A percentile compares a stretch with the other conserved stretches of the same genome.
Evolutionary conservation across 2,113 vertebrate species (phyloP).

Genomic region (Rhombomys opimus): DNA sequence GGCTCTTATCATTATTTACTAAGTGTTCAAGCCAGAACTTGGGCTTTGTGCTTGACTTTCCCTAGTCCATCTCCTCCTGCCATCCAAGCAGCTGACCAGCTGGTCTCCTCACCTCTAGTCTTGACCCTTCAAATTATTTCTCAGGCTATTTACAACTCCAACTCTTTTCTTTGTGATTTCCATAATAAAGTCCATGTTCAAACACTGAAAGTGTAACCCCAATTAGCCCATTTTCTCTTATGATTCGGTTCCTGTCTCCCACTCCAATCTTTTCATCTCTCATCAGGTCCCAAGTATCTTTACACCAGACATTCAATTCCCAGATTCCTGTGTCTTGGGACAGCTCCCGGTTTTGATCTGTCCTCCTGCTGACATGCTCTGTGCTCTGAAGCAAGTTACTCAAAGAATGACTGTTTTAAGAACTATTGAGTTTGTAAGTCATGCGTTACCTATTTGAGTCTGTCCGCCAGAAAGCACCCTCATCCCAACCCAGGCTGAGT

Average conservation of each 20-base stretch:
- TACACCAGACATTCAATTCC: neutral
- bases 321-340: neutral
- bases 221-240: neutral
- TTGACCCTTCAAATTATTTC: neutral
- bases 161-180: neutral
- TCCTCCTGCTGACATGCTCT: neutral
- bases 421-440: neutral
- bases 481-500: neutral
- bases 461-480: neutral
- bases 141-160: neutral
- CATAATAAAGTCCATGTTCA: constrained; percentile 4
- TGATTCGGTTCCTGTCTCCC: neutral
- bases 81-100: neutral
- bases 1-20: neutral
- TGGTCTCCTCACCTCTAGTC: neutral
- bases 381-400: neutral
- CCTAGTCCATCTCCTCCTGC: neutral
- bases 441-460: neutral
- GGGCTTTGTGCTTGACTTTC: neutral
- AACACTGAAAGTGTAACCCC: neutral
- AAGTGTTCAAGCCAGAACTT: neutral
- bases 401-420: neutral
- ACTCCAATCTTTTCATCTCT: neutral
- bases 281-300: neutral
- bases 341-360: neutral